Evolutionary conservation across 2,797 vertebrate genomes (phyloP), one percentile per base, ranked within the genome.

Genomic region (Manis crassicaudata): DNA sequence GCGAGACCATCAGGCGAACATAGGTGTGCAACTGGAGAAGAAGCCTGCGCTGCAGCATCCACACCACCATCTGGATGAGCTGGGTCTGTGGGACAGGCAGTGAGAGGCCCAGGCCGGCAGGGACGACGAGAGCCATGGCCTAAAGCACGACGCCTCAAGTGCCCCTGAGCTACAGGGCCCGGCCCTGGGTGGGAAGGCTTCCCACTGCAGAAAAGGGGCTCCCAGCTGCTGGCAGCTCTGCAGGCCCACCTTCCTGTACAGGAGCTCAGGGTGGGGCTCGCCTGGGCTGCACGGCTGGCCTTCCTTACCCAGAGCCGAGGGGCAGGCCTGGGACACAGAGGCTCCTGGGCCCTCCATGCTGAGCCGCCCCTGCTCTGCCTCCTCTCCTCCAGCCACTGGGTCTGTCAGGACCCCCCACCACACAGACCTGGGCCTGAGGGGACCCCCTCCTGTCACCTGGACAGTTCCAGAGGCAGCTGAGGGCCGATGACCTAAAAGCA

Each of bases 51-150:
- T 99, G 99, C 2, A 99, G 99, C 99, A 99, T 99, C 99, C 99
- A 99, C 88, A 99, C 99, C 96, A 99, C 99, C 99, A 99, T 99
- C 98, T 99, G 99, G 92, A 99, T 99, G 52, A 99, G 98, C 98
- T 99, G 99, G 13, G 99, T 99, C 99, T 99, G 98, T 27, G 23
- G 43, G 46, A 82, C 4, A 5, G 7, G 18, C 20, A 2, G 6
- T 7, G 5, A 6, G 70, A 52, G 62, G 40, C 25, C 52, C 43
- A 4, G 60, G n/a, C 56, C 32, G 2, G 14, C 7, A 21, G 89
- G n/a, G 12, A 17, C 20, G 16, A n/a, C 2, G 2, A 32, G 16
- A 16, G 40, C 65, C 58, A n/a, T 0, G 21, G 37, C 35, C 60
- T 7, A 20, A 46, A 23, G 46, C 50, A 18, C 0, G 0, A n/a